Base-by-base conservation (phyloP, 2,113 vertebrate species). In the Pycnonotus jocosus region DNA sequence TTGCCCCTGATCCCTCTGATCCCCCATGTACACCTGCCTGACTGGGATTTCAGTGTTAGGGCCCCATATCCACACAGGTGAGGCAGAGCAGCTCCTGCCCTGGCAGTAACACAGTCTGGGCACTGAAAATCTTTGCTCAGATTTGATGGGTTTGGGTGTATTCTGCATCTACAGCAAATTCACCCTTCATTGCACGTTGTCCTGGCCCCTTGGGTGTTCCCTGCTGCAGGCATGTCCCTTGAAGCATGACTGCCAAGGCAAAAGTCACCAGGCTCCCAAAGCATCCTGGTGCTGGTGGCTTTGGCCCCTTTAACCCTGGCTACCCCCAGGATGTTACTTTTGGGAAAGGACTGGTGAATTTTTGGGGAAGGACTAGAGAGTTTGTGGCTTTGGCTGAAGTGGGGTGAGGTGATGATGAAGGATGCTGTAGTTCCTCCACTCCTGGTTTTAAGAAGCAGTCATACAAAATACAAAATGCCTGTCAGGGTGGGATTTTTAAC, bases 1-100 rank as follows among this genome's bases (percentile, higher is more conserved):
- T 40, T 42, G 53, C 57, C 20, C 0, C 0, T 6, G 62, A 20
- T 33, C 51, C 28, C 61, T 42, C 60, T 1, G 2, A 31, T 38
- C 3, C 35, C 45, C 8, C 0, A 0, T 1, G 30, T 4, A 3
- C 12, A 9, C 15, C 18, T 81, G n/a, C 22, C 56, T 0, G 0
- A 2, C 1, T 4, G 65, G 51, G 47, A 42, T 81, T 42, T 70
- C 9, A 6, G 35, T 2, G 8, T 50, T 23, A 21, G 11, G 3
- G 4, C 31, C 54, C 22, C 31, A 3, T 3, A 57, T 5, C 50
- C 73, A 40, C 66, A 20, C 53, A 61, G 33, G 19, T n/a, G 38
- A 50, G 57, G 15, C 4, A 16, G 53, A 88, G 54, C 5, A 1
- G 40, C 37, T 79, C 33, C 35, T 1, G 2, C 53, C 61, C 38